A percentile compares a stretch with the other conserved stretches of the same genome.
These are phyloP conservation scores for Trissonchulus sp. DNA, from an alignment of 2,888 invertebrate species.

Conservation along the genomic window DNA sequence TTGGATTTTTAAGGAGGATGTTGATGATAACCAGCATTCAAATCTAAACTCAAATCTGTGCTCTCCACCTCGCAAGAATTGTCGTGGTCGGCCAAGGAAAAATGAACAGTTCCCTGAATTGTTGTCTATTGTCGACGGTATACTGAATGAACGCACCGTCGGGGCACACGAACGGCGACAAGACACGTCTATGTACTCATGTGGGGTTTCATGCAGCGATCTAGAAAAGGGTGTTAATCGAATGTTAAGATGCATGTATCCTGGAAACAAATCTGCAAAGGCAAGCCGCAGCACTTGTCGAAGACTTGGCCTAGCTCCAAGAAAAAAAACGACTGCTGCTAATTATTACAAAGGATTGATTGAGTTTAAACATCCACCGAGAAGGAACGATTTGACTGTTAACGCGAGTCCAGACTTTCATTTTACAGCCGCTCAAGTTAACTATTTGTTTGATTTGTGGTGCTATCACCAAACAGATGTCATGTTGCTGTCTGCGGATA, in stretches of 20 bases:
- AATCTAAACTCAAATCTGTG: background rate
- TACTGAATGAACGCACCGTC: background rate
- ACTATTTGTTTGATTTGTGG: background rate
- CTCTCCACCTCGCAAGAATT: background rate
- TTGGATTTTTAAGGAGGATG: background rate
- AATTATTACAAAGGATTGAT: background rate
- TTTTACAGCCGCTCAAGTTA: background rate
- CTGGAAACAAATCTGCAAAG: background rate
- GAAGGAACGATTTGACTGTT: background rate
- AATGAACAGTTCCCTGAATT: background rate
- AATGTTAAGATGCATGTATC: background rate
- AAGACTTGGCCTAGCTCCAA: background rate
- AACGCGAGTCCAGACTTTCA: background rate
- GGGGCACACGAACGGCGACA: background rate
- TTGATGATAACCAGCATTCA: background rate
- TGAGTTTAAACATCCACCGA: background rate
- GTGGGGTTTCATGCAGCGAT: background rate
- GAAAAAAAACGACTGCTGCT: background rate
- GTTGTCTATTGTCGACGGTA: background rate
- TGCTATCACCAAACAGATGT: background rate
- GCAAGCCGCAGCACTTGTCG: background rate
- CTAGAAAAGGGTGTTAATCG: background rate
- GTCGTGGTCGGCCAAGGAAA: background rate
- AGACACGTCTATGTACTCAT: background rate
- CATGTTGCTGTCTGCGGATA: background rate